Evolutionary conservation across 1,140 invertebrate genomes (phyloP).

Genomic region (Samia ricini): DNA sequence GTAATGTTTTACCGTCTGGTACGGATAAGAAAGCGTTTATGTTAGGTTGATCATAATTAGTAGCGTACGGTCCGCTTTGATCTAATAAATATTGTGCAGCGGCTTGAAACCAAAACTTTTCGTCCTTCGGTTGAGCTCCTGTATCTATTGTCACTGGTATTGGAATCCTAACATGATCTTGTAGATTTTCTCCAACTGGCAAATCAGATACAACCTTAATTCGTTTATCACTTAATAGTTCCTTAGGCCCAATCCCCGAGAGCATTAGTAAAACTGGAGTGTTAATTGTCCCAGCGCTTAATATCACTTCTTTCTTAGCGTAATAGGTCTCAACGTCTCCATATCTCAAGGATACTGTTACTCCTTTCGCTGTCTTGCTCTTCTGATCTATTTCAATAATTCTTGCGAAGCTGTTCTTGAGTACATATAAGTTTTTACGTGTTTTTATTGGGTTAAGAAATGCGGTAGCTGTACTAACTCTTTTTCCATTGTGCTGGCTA

Average conservation of each 20-base stretch:
- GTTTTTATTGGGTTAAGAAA: conserved; percentile 79
- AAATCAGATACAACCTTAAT: conserved; percentile 82
- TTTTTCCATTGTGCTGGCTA: conserved; percentile 75
- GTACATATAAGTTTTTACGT: conserved; percentile 83
- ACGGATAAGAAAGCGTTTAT: conserved; percentile 78
- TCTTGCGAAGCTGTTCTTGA: conserved; percentile 64
- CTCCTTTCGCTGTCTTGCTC: conserved; percentile 31
- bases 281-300: conserved; percentile 85
- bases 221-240: conserved; percentile 41
- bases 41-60: conserved; percentile 69
- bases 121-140: conserved; percentile 54
- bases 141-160: conserved; percentile 80
- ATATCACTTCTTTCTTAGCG: conserved; percentile 83
- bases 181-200: conserved; percentile 85
- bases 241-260: conserved; percentile 62
- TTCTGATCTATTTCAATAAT: conserved; percentile 46
- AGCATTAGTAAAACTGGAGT: conserved; percentile 79
- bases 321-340: conserved; percentile 70
- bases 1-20: conserved; percentile 73
- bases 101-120: conserved; percentile 54
- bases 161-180: conserved; percentile 86
- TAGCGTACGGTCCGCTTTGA: conserved; percentile 55
- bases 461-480: conserved; percentile 81
- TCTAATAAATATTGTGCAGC: conserved; percentile 49
- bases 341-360: conserved; percentile 51